Evolutionary conservation across 2,888 invertebrate species (phyloP), one percentile per base, ranked within the genome.

Genomic region (Bombyx huttoni): DNA sequence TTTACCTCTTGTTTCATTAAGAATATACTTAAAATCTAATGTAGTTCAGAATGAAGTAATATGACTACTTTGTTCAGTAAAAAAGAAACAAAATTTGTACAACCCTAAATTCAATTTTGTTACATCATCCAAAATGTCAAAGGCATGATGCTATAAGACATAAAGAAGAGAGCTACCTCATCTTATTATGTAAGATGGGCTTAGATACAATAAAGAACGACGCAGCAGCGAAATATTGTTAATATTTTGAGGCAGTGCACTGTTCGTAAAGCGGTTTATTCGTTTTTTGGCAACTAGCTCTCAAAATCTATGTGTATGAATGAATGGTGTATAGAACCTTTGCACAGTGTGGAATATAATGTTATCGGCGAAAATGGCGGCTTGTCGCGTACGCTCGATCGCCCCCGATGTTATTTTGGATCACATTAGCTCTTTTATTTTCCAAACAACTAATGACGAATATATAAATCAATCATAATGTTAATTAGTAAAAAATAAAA

Each of bases 221-320:
- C 53, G 49, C 65, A 61, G 59, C 55, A 56, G 54, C 54, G 56
- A 59, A 63, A 67, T 72, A 68, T 67, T 58, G 58, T 58, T 71
- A 70, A 75, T 70, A 70, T 67, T 53, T 58, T 59, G 58, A 65
- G 61, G 64, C 57, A 64, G 56, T 72, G 67, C 67, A 73, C 57
- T 56, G 57, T 60, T 65, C 67, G 68, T 80, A 72, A 75, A 75
- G 65, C 57, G 62, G 73, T 78, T 79, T 76, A 81, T 75, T 70
- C 24, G 67, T 63, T 63, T 70, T 78, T 72, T 68, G 69, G 66
- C 67, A 63, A 57, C 59, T 59, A 64, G 57, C 69, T 62, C 68
- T 75, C 70, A 67, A 65, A 62, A 52, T 57, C 56, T 64, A 63
- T 63, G 24, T 24, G 24, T 24, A 59, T 54, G 52, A 55, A 56